Conservation (phyloP, 2,797 vertebrate species). For the Cossypha polioptera region DNA sequence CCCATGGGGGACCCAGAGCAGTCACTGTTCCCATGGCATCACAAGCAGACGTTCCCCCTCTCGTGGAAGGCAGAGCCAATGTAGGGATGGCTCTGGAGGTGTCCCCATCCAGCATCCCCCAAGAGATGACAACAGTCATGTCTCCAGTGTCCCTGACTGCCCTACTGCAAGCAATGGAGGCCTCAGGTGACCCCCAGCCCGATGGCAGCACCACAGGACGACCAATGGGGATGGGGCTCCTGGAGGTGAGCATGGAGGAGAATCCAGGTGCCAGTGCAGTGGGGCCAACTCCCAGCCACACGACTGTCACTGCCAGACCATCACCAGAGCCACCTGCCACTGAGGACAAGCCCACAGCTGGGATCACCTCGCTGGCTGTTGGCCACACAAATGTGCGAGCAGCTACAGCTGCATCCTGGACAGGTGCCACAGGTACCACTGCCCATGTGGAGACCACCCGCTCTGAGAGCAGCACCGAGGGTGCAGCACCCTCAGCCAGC, state of each 20-base stretch:
- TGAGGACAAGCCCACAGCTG: accelerated
- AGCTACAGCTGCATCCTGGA: neutral
- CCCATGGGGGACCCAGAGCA: neutral
- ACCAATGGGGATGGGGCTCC: accelerated
- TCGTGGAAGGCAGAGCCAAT: neutral
- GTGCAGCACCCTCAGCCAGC: neutral
- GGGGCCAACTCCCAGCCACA: accelerated
- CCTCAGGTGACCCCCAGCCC: neutral
- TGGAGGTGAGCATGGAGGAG: neutral
- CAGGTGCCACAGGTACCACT: neutral
- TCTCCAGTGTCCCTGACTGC: neutral
- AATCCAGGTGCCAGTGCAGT: neutral
- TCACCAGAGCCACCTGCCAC: neutral
- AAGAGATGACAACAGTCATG: neutral
- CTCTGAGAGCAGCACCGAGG: accelerated
- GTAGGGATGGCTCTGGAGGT: neutral
- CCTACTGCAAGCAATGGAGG: neutral
- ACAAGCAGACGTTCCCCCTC: accelerated
- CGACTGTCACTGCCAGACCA: accelerated
- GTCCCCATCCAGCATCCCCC: neutral
- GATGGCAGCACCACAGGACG: accelerated
- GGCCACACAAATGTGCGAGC: neutral
- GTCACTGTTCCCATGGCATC: neutral
- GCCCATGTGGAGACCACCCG: accelerated
- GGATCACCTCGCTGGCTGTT: neutral